These are phyloP conservation scores for Polylopha cassiicola DNA, from an alignment of 2,888 invertebrate species.

Conservation along the genomic window DNA sequence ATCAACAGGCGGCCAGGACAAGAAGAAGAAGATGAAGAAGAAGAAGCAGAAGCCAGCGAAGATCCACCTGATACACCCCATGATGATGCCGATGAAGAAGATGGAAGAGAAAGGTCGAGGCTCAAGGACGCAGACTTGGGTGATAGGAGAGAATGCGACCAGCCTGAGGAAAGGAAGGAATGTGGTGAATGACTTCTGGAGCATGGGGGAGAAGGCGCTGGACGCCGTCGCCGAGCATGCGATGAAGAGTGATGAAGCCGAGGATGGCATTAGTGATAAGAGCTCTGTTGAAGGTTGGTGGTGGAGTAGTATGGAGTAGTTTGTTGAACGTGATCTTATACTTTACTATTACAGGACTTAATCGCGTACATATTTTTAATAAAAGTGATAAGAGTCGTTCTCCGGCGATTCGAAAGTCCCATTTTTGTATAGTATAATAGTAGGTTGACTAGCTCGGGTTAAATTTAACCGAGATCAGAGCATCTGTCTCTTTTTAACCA, in stretches of 20 bases:
- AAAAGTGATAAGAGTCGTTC: too few species aligned
- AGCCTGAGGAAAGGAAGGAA: constrained; percentile 38
- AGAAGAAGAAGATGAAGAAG: constrained; percentile 58
- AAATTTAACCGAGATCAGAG: too few species aligned
- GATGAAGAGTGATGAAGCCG: constrained; percentile 48
- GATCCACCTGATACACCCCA: constrained; percentile 58
- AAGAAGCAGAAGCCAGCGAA: constrained; percentile 62
- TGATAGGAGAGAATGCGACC: constrained; percentile 39
- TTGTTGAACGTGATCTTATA: not conserved
- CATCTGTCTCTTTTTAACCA: too few species aligned
- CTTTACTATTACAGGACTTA: too few species aligned
- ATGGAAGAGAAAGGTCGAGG: constrained; percentile 56
- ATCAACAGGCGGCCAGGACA: constrained; percentile 42
- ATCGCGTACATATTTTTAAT: too few species aligned
- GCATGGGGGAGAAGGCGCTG: constrained; percentile 50
- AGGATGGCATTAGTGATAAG: constrained; percentile 56
- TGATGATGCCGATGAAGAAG: constrained; percentile 45
- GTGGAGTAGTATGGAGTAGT: constrained; percentile 33
- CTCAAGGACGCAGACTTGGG: constrained; percentile 60
- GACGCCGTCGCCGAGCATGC: constrained; percentile 60
- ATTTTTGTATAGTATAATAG: too few species aligned
- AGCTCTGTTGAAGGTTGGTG: constrained; percentile 63
- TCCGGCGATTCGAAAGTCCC: too few species aligned
- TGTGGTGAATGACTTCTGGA: constrained; percentile 48
- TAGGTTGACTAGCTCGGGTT: too few species aligned